These are phyloP conservation scores for Standfussiana lucernea DNA, from an alignment of 2,888 invertebrate genomes.

Conservation along the genomic window DNA sequence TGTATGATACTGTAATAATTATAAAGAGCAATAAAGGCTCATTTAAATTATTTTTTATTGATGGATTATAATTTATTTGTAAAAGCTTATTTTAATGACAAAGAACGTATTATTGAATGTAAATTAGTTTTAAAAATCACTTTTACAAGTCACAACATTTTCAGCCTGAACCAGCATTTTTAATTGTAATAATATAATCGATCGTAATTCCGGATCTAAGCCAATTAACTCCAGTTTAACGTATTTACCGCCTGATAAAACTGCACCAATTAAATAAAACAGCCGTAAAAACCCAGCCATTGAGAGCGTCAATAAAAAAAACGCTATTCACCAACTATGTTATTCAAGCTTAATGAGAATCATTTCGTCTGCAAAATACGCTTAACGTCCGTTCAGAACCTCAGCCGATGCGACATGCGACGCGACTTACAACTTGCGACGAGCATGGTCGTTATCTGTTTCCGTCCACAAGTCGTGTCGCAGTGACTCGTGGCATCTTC, in stretches of 20 bases:
- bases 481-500: background rate
- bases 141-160: too few species aligned
- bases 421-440: background rate
- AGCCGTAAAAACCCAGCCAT: slow-evolving; percentile 10
- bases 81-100: background rate
- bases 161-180: too few species aligned
- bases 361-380: slow-evolving; percentile 8
- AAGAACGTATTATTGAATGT: background rate
- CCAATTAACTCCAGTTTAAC: slow-evolving; percentile 14
- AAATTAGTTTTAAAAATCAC: too few species aligned
- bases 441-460: background rate
- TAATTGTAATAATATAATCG: background rate
- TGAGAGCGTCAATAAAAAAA: slow-evolving; percentile 17
- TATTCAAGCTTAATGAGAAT: slow-evolving; percentile 16
- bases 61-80: background rate
- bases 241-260: slow-evolving; percentile 17
- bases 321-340: slow-evolving; percentile 19
- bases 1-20: too few species aligned
- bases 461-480: too few species aligned
- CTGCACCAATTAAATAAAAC: slow-evolving; percentile 21
- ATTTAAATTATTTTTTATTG: too few species aligned
- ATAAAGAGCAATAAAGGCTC: too few species aligned
- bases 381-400: background rate
- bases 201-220: background rate
- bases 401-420: background rate